Percentiles rank a stretch among this genome's conserved stretches.
These are phyloP conservation scores for Vanessa tameamea DNA, from an alignment of 1,140 invertebrate genomes.

Conservation along the genomic window DNA sequence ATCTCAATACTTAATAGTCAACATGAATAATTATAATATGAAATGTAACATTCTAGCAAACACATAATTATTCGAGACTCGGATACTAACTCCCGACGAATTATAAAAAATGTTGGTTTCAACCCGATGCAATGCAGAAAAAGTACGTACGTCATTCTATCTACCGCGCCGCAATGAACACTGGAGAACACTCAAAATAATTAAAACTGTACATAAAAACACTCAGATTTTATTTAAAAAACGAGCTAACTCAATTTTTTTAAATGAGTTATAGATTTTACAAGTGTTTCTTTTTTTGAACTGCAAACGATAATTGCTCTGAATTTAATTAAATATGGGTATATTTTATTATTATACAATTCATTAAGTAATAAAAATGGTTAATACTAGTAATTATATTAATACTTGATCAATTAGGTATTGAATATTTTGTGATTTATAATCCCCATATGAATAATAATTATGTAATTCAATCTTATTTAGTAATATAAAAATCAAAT, in stretches of 20 bases:
- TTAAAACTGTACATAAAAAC: slow-evolving; percentile 34
- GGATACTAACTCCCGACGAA: slow-evolving; percentile 11
- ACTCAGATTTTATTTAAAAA: slow-evolving; percentile 23
- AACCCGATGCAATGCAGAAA: slow-evolving; percentile 24
- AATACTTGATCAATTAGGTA: too few relatives aligned
- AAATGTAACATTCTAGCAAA: slow-evolving; percentile 13
- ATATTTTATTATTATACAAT: too few relatives aligned
- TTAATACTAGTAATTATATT: too few relatives aligned
- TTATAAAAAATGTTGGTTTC: slow-evolving; percentile 17
- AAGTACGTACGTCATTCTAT: slow-evolving; percentile 29
- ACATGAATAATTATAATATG: background rate
- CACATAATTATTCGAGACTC: slow-evolving; percentile 4
- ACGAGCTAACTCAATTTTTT: slow-evolving; percentile 1
- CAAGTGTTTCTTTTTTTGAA: background rate
- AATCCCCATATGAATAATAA: too few relatives aligned
- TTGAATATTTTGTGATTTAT: too few relatives aligned
- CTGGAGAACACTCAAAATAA: slow-evolving; percentile 35
- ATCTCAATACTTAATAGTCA: too few relatives aligned
- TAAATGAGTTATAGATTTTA: background rate
- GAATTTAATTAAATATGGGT: too few relatives aligned
- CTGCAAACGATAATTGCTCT: too few relatives aligned
- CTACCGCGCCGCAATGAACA: slow-evolving; percentile 23
- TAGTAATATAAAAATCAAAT: background rate
- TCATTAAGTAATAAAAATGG: too few relatives aligned
- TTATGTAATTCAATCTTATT: too few relatives aligned